Conservation (phyloP, 2,888 invertebrate genomes). For the Lochmaea capreae region DNA sequence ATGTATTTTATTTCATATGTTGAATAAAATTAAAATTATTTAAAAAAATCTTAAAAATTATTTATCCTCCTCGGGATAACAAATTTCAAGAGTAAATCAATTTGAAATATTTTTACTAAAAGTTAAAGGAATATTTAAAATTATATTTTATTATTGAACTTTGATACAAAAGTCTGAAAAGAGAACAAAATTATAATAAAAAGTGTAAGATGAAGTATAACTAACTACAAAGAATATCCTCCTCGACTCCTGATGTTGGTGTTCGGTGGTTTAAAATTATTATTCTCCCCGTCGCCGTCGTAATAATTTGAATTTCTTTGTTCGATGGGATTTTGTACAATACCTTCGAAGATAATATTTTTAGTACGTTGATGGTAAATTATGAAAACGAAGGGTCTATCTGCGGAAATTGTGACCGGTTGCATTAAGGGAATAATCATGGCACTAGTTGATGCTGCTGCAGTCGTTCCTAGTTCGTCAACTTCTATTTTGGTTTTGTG, state of each 20-base stretch:
- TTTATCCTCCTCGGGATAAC: too few species aligned
- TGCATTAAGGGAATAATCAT: conserved; percentile 73
- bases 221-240: neutral
- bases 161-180: neutral
- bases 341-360: conserved; percentile 74
- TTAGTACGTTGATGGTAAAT: conserved; percentile 70
- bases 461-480: conserved; percentile 75
- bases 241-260: neutral
- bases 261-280: neutral
- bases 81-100: too few species aligned
- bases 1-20: too few species aligned
- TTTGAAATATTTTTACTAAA: too few species aligned
- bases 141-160: neutral
- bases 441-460: conserved; percentile 72
- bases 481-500: conserved; percentile 76
- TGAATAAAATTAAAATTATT: too few species aligned
- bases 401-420: conserved; percentile 67
- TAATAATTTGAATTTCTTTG: conserved; percentile 6
- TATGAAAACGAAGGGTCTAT: conserved; percentile 76
- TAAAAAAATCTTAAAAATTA: too few species aligned
- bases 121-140: neutral
- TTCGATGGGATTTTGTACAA: conserved; percentile 67
- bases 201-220: neutral
- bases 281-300: neutral
- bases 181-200: neutral